Evolutionary conservation across 2,113 vertebrate species (phyloP), one percentile per base, ranked within the genome.

Genomic region (Toxotes jaculatrix): DNA sequence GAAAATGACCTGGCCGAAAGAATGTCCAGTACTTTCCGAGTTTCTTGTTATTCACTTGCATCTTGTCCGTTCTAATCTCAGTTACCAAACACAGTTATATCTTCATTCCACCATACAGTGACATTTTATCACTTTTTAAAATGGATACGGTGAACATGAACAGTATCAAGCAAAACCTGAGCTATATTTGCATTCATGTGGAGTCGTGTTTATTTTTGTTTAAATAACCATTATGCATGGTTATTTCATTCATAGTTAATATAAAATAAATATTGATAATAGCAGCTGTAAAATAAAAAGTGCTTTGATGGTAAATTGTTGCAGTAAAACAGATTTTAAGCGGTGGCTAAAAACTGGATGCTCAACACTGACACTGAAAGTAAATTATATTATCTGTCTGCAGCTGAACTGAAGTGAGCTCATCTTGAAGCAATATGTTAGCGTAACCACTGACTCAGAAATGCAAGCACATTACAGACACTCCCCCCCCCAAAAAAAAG

Each of bases 381-480:
- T 62, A 59, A 51, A 71, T 40, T 2, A 23, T 34, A 49, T 55
- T 57, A 70, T 63, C 36, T 57, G 5, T 12, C 7, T n/a, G 17
- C 34, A 19, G 23, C 66, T 59, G 8, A 66, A 66, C 13, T 49
- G 27, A 63, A 32, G 23, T 19, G 23, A 59, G 13, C 7, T 72
- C 6, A 53, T 42, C 38, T 27, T 70, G 11, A 57, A 69, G 70
- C 49, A 82, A 70, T 82, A 38, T 31, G 38, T 63, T 69, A 45
- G 12, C 59, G 16, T 56, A 61, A 32, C 40, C 19, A 55, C 17
- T 13, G 42, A 23, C 57, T 53, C 43, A 32, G 31, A 19, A 69
- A 49, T 32, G 5, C 19, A n/a, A 17, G 5, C 4, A 38, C 21
- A 34, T 36, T 11, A 60, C 1, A 53, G 0, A 36, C 23, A 42